Conservation (phyloP, 2,888 invertebrate genomes). For the Elegia similella region DNA sequence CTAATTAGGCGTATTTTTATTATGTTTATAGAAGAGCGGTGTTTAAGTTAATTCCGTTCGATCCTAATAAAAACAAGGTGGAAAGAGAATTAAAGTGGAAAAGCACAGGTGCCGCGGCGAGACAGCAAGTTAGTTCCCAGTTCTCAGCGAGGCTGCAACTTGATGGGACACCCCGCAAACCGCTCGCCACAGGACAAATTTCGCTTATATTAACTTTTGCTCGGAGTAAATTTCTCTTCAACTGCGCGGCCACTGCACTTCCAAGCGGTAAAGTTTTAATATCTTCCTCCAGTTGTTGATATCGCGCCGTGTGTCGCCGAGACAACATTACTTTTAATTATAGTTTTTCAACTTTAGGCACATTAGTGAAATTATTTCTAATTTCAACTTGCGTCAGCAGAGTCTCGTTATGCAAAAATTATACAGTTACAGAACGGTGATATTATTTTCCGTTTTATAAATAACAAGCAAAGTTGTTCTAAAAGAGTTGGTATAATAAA, state of each 20-base stretch:
- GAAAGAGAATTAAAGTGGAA: conserved; percentile 35
- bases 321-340: conserved; percentile 36
- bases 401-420: background rate
- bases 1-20: conserved; percentile 43
- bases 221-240: conserved; percentile 70
- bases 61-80: conserved; percentile 33
- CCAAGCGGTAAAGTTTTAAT: conserved; percentile 76
- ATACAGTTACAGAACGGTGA: background rate
- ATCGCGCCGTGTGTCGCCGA: conserved; percentile 38
- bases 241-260: conserved; percentile 69
- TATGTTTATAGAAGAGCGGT: conserved; percentile 36
- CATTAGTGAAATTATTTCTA: conserved; percentile 13
- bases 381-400: background rate
- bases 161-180: conserved; percentile 53
- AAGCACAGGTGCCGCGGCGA: conserved; percentile 50
- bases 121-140: conserved; percentile 49
- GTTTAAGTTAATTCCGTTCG: conserved; percentile 25
- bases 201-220: conserved; percentile 79
- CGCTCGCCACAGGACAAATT: conserved; percentile 70
- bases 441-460: too few relatives aligned
- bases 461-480: background rate
- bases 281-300: conserved; percentile 49
- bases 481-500: too few relatives aligned
- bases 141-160: conserved; percentile 51
- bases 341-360: conserved; percentile 32